Evolutionary conservation across 35 echinoderm and acorn worm species (phyloP), one percentile per base, ranked within the genome.

Genomic region (Heliocidaris erythrogramma): DNA sequence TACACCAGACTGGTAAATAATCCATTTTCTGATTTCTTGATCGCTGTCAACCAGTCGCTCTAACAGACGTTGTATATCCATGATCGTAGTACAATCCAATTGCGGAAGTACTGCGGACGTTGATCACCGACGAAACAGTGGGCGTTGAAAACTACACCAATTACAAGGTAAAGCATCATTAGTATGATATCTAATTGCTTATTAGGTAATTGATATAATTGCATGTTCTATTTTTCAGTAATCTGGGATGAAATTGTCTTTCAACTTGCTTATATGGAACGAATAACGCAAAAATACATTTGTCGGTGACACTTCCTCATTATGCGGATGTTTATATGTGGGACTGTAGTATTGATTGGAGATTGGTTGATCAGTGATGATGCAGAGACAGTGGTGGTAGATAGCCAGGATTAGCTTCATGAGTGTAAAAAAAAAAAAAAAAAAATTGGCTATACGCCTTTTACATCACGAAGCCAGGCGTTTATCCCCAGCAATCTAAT

Each of bases 41-140:
- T 56, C 52, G 52, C 65, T 21, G n/a, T 24, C 21, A 27, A 78
- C 21, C 21, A 7, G 21, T 6, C 65, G 21, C 27, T 7, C 18
- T 24, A 27, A n/a, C 65, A 0, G 65, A 78, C 65, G 8, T 27
- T 78, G 5, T n/a, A 78, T 78, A 27, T 71, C 17, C 61, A 16
- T 71, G 61, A 71, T 27, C 27, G 17, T 89, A 89, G 31, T 47
- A 89, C 87, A 89, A 16, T 89, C 87, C 9, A 16, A 47, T 89
- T 89, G 87, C 87, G 87, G 87, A 89, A 89, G 87, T 89, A 89
- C 12, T 47, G 6, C 29, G 87, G 21, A 32, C 27, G 85, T 47
- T 89, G 31, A 89, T 30, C 14, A 89, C 31, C 87, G 47, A 32
- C 86, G 47, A 48, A n/a, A 13, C 85, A 89, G 87, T 89, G 87